These are phyloP conservation scores for Prochilodus magdalenae DNA, from an alignment of 2,113 vertebrate species.

Conservation along the genomic window DNA sequence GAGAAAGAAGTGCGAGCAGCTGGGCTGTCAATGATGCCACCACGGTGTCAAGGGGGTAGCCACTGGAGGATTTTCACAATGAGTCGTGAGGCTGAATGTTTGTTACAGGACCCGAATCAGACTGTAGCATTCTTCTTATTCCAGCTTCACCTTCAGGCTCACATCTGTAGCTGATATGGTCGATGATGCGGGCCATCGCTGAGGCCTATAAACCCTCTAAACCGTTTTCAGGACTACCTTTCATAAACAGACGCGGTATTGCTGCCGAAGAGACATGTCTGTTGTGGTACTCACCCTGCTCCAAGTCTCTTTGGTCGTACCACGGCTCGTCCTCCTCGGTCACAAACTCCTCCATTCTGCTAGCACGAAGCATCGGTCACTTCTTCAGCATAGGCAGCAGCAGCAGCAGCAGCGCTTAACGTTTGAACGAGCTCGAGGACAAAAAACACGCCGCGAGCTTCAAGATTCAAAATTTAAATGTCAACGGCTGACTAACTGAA, in stretches of 20 bases:
- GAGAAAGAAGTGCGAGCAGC: neutral
- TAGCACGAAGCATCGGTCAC: slow-evolving; percentile 78
- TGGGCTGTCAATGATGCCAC: neutral
- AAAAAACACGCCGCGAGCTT: neutral
- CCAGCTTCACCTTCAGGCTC: neutral
- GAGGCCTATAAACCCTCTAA: neutral
- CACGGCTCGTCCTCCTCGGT: slow-evolving; percentile 95
- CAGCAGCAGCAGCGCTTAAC: neutral
- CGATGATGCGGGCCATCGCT: neutral
- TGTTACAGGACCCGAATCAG: neutral
- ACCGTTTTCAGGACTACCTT: neutral
- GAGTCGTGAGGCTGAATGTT: neutral
- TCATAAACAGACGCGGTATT: no score
- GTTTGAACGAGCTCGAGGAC: slow-evolving; percentile 63
- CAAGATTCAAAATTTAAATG: neutral
- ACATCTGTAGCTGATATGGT: neutral
- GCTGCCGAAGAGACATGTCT: neutral
- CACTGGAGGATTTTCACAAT: neutral
- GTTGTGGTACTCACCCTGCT: slow-evolving; percentile 85
- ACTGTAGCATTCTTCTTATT: no score
- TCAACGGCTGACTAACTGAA: neutral
- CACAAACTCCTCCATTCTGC: slow-evolving; percentile 92
- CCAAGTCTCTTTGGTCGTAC: slow-evolving; percentile 96
- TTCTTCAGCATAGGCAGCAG: slow-evolving; percentile 8
- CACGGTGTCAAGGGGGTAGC: neutral